Conservation (phyloP, 2,113 vertebrate genomes). For the Pampusana beccarii region DNA sequence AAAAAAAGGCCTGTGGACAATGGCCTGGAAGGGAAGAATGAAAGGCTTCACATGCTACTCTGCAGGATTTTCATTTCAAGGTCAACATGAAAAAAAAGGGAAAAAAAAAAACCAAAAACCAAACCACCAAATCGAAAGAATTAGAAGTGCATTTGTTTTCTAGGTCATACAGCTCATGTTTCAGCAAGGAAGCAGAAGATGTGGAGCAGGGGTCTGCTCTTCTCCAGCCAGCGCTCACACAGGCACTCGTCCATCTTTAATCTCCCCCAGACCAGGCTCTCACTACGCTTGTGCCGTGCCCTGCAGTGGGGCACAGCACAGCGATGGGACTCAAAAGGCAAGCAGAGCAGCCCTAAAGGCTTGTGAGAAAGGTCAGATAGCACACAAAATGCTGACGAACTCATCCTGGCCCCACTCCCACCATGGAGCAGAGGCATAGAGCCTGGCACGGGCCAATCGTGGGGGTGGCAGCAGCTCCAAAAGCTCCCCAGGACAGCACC, state of each 20-base stretch:
- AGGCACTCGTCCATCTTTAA: no score
- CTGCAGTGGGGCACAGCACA: rapidly evolving
- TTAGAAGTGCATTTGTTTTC: not conserved
- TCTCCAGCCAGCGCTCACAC: no score
- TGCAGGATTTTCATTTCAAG: no score
- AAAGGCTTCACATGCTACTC: no score
- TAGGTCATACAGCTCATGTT: not conserved
- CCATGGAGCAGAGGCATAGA: rapidly evolving
- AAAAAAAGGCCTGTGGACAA: no score
- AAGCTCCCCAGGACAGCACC: rapidly evolving
- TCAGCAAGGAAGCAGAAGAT: not conserved
- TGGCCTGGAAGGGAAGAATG: no score
- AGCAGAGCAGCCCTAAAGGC: not conserved
- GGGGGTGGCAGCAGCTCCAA: no score
- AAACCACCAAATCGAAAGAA: not conserved
- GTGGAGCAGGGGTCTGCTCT: not conserved
- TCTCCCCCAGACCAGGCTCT: not conserved
- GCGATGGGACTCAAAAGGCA: rapidly evolving
- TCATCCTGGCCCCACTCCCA: not conserved
- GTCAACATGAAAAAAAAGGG: no score
- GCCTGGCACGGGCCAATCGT: not conserved
- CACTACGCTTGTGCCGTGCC: rapidly evolving
- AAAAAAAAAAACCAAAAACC: not conserved
- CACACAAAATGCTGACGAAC: rapidly evolving
- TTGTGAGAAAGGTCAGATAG: not conserved